Conservation (phyloP, 2,888 invertebrate species). For the Pycnomerus fuliginosus region DNA sequence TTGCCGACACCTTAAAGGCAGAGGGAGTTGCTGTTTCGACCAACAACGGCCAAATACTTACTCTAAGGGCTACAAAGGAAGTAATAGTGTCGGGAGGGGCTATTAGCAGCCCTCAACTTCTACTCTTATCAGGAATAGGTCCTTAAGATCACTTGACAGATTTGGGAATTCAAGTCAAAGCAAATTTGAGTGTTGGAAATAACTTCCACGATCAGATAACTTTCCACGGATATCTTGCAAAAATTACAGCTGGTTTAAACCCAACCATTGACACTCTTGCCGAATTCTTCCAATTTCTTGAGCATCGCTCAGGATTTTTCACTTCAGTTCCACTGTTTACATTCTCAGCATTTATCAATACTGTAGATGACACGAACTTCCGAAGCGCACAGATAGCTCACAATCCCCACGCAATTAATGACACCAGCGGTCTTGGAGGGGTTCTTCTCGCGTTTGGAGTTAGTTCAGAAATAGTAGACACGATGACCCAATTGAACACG, state of each 20-base stretch:
- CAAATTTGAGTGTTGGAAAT: conserved; percentile 30
- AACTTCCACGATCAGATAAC: conserved; percentile 10
- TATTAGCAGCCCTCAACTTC: conserved; percentile 64
- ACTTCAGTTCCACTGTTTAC: too few relatives aligned
- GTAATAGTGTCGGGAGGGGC: conserved; percentile 64
- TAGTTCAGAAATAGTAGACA: too few relatives aligned
- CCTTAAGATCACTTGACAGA: conserved; percentile 48
- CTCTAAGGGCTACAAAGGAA: conserved; percentile 53
- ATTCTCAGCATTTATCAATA: too few relatives aligned
- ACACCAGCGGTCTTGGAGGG: too few relatives aligned
- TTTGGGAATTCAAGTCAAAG: conserved; percentile 37
- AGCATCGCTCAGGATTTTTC: too few relatives aligned
- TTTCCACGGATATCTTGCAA: not conserved
- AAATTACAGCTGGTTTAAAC: conserved; percentile 51
- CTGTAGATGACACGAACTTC: too few relatives aligned
- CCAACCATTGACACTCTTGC: too few relatives aligned
- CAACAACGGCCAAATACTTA: conserved; percentile 22
- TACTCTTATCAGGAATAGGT: conserved; percentile 63
- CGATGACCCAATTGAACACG: too few relatives aligned
- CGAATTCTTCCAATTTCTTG: too few relatives aligned
- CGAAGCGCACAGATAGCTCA: too few relatives aligned
- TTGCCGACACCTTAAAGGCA: conserved; percentile 9
- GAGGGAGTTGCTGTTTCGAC: conserved; percentile 33
- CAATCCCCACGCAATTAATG: too few relatives aligned
- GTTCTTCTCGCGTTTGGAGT: too few relatives aligned